Percentiles rank a stretch among this genome's conserved stretches.
Conservation (phyloP, 1,140 invertebrate species). For the Zaprionus tsacasi region DNA sequence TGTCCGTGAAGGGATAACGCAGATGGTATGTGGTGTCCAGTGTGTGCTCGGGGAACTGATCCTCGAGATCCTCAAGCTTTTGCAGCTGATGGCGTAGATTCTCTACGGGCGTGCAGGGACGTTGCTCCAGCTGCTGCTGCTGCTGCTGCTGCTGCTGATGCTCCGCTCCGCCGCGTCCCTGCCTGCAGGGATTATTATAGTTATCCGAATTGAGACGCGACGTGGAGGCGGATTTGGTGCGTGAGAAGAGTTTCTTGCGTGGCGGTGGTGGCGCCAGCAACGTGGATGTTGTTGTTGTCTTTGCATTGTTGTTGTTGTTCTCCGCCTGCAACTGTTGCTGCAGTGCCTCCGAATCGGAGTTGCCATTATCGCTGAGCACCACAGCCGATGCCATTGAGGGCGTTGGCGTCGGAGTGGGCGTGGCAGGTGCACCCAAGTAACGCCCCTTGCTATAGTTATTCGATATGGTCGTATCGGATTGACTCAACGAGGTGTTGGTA, state of each 20-base stretch:
- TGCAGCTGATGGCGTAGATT: conserved; percentile 90
- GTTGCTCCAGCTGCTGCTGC: conserved; percentile 64
- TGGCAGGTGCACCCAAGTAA: conserved; percentile 47
- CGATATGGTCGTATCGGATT: conserved; percentile 81
- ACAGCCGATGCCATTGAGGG: conserved; percentile 29
- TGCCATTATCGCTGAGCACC: conserved; percentile 74
- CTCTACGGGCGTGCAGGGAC: conserved; percentile 89
- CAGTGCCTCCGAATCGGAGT: conserved; percentile 69
- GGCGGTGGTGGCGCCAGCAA: conserved; percentile 44
- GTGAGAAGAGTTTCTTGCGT: conserved; percentile 87
- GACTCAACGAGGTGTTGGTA: conserved; percentile 76
- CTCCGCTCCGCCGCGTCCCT: neutral
- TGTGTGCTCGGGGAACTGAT: conserved; percentile 89
- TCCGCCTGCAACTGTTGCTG: conserved; percentile 49
- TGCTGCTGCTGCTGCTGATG: neutral
- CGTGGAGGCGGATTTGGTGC: conserved; percentile 87
- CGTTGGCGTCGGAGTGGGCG: conserved; percentile 15
- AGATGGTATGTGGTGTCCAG: conserved; percentile 90
- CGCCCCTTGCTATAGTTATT: conserved; percentile 74
- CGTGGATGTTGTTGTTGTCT: conserved; percentile 24
- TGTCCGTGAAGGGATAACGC: conserved; percentile 90
- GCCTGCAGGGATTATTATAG: conserved; percentile 45
- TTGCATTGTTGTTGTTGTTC: conserved; percentile 68
- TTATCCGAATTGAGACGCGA: conserved; percentile 85
- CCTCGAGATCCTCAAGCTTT: conserved; percentile 91